These are phyloP conservation scores for Olivierus martensii DNA, from an alignment of 1,140 invertebrate genomes.

Conservation along the genomic window DNA sequence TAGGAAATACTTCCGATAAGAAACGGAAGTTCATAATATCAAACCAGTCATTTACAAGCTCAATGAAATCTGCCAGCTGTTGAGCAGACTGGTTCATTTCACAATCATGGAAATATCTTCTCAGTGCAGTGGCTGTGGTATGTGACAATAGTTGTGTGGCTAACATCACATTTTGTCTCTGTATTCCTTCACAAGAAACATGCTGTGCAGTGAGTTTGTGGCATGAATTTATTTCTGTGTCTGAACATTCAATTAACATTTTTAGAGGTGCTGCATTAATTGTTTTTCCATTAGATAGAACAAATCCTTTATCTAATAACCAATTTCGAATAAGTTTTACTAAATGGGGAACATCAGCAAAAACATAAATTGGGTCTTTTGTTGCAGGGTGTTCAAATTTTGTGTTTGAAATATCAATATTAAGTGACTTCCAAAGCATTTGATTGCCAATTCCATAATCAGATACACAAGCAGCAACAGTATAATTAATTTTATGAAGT, in stretches of 20 bases:
- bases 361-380: conserved; percentile 16
- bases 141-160: conserved; percentile 18
- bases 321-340: conserved; percentile 22
- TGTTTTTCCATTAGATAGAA: conserved; percentile 20
- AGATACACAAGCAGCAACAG: background rate
- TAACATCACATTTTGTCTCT: conserved; percentile 16
- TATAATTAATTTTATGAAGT: background rate
- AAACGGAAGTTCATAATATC: too few relatives aligned
- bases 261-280: conserved; percentile 14
- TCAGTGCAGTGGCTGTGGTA: conserved; percentile 15
- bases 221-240: conserved; percentile 13
- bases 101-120: too few relatives aligned
- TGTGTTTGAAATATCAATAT: background rate
- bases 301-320: conserved; percentile 22
- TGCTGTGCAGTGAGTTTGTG: conserved; percentile 15
- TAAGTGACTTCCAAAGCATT: background rate
- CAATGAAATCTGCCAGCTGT: too few relatives aligned
- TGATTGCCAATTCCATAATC: background rate
- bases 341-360: conserved; percentile 21
- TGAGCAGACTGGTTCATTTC: too few relatives aligned
- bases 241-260: conserved; percentile 6
- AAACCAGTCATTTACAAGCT: too few relatives aligned
- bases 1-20: too few relatives aligned
- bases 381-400: conserved; percentile 17
- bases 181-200: conserved; percentile 6